These are phyloP conservation scores for Psammodynastes pulverulentus DNA, from an alignment of 2,113 vertebrate species.

Conservation along the genomic window DNA sequence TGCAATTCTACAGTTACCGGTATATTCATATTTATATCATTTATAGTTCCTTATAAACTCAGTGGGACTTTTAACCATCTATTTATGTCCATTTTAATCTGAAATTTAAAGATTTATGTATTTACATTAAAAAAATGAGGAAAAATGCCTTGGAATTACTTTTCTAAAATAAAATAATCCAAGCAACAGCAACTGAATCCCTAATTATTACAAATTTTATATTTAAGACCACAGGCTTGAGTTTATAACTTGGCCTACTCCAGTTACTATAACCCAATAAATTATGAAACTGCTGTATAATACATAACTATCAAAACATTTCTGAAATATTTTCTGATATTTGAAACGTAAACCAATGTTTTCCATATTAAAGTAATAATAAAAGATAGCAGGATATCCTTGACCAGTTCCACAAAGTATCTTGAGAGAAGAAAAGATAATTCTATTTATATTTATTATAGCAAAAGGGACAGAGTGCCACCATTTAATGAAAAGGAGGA, in stretches of 20 bases:
- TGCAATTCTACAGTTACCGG: not conserved
- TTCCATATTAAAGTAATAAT: not conserved
- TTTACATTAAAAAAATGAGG: not conserved
- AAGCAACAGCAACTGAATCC: not conserved
- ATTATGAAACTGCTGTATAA: not conserved
- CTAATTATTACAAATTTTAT: not conserved
- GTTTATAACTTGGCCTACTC: not conserved
- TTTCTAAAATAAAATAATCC: not conserved
- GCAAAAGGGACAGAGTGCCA: not conserved
- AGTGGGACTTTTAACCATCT: not conserved
- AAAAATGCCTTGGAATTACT: not conserved
- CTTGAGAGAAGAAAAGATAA: not conserved
- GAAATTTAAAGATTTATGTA: not conserved
- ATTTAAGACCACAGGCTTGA: not conserved
- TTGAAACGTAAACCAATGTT: not conserved
- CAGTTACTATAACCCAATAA: not conserved
- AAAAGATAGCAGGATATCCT: not conserved
- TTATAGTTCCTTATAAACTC: not conserved
- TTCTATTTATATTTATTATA: not conserved
- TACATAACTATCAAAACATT: not conserved
- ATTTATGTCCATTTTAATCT: not conserved
- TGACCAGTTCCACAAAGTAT: not conserved
- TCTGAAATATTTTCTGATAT: not conserved
- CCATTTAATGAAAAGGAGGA: not conserved
- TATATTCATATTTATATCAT: not conserved